Evolutionary conservation across 2,113 vertebrate species (phyloP).

Genomic region (Barnardius zonarius): DNA sequence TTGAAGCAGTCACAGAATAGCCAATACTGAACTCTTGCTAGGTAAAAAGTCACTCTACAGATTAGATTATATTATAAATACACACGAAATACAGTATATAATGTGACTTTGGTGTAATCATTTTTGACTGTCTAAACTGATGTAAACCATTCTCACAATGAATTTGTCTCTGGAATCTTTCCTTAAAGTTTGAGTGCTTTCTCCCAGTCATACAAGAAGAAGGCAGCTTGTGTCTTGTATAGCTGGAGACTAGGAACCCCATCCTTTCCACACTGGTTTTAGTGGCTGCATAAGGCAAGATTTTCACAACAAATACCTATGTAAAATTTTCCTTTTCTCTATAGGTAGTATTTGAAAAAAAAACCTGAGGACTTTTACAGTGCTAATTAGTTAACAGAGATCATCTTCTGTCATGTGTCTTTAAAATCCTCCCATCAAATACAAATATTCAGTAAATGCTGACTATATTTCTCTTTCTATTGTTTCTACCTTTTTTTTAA

Average conservation of each 20-base stretch:
- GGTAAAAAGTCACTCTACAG: background rate
- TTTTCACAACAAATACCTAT: background rate
- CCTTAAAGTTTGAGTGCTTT: background rate
- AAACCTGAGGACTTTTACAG: fast-evolving
- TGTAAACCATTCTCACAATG: background rate
- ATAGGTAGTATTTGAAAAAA: background rate
- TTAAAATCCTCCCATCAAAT: background rate
- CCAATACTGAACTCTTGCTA: background rate
- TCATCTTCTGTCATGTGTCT: background rate
- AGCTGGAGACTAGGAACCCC: background rate
- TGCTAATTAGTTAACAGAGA: background rate
- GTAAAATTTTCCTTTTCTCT: background rate
- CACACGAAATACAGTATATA: background rate
- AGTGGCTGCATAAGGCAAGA: background rate
- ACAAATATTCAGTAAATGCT: background rate
- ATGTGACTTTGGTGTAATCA: background rate
- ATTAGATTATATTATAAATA: background rate
- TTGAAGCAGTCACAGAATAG: background rate
- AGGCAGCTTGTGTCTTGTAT: background rate
- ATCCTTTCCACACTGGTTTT: background rate
- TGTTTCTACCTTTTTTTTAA: background rate
- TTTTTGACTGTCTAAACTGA: background rate
- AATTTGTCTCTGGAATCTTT: background rate
- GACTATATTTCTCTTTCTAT: background rate
- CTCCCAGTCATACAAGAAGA: background rate